These are phyloP conservation scores for Stomorhina lunata DNA, from an alignment of 2,888 invertebrate genomes.

Conservation along the genomic window DNA sequence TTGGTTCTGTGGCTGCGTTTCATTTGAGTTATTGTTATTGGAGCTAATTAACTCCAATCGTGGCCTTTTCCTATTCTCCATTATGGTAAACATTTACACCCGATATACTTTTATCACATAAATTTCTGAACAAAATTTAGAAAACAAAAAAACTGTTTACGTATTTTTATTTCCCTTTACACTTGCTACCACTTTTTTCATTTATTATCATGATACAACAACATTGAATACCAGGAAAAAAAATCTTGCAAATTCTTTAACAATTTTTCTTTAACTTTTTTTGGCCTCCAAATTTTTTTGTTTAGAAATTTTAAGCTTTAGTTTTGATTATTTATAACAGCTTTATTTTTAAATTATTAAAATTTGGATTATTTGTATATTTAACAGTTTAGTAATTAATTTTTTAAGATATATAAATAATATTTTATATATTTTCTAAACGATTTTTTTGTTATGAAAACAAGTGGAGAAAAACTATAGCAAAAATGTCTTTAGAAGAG, in stretches of 20 bases:
- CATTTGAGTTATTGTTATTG: slow-evolving; percentile 60
- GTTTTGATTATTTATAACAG: neutral
- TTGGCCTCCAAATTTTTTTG: slow-evolving; percentile 13
- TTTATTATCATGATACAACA: neutral
- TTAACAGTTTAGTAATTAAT: too few species aligned
- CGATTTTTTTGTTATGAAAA: slow-evolving; percentile 58
- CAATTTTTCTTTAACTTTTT: neutral
- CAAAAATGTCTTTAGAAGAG: slow-evolving; percentile 12
- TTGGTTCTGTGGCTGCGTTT: too few species aligned
- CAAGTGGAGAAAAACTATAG: slow-evolving; percentile 46
- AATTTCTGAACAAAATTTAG: neutral
- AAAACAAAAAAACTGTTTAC: neutral
- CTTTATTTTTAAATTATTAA: too few species aligned
- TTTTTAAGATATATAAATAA: neutral
- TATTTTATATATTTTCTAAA: slow-evolving; percentile 19
- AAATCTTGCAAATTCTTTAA: neutral
- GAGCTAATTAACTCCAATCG: slow-evolving; percentile 61
- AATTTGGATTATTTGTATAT: too few species aligned
- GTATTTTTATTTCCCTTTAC: neutral
- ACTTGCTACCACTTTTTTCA: neutral
- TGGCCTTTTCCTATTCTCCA: slow-evolving; percentile 67
- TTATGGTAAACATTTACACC: slow-evolving; percentile 47
- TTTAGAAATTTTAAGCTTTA: neutral
- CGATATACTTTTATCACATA: slow-evolving; percentile 21
- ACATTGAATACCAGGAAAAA: neutral